Evolutionary conservation across 2,113 vertebrate species (phyloP), one percentile per base, ranked within the genome.

Genomic region (Syngnathus scovelli): DNA sequence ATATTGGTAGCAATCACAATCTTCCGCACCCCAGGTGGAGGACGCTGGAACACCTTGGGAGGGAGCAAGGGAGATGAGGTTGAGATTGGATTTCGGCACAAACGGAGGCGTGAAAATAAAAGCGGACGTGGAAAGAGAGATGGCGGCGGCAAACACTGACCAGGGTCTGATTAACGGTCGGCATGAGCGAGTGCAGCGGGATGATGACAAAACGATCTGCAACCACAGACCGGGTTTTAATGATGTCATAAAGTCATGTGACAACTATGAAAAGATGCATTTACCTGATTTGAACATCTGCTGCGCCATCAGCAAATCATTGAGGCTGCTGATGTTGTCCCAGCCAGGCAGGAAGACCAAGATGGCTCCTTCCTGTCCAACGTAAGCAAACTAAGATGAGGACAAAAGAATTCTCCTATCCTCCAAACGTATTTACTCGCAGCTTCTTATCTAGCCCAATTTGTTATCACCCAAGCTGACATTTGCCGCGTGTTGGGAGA

Each of bases 1-100:
- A 99, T 99, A 85, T 99, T 99, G 71, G 96, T 99, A 68, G 97
- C 96, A 80, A 99, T 99, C 73, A 99, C 93, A 54, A 99, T 98
- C 90, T 99, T 99, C 83, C 95, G 91, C 66, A 99, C 94, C 82
- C 96, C 97, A 63, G 94, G 91, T 4, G 95, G 94, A 27, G 96
- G 96, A 80, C 83, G 96, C 89, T 96, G 96, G 84, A 99, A 99
- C 51, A 99, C 97, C 97, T 99, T 88, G 41, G 78, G 51, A 8
- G 23, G 41, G 72, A 36, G 27, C 27, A 2, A 27, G 74, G 71
- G 86, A 83, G 71, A 78, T 37, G 68, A 61, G 33, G 7, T 74
- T 74, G 48, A 67, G 46, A 67, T 59, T 19, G 36, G 38, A 72
- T n/a, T 48, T 59, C 58, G 56, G 6, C 52, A 62, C 27, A 71